Percentiles rank a stretch among this genome's conserved stretches.
phyloP scores from a whole-genome alignment of 2,888 invertebrate genomes.

The Eilema griseolum region DNA sequence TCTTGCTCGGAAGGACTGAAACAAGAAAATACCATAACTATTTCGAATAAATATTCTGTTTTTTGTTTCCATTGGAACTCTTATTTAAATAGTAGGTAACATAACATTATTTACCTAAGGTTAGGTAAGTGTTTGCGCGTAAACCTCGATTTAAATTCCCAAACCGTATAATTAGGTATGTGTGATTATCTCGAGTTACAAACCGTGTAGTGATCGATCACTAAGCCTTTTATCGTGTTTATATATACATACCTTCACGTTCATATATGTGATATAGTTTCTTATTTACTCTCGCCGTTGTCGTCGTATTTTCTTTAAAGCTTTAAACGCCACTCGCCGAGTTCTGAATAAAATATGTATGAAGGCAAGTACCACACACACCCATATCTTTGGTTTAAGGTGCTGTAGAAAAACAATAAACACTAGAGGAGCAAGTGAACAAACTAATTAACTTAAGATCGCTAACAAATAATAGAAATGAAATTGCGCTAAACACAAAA shows the following conservation, averaged over 20 bases:
- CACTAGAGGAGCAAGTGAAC: conserved; percentile 32
- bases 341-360: conserved; percentile 43
- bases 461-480: conserved; percentile 36
- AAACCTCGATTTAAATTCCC: conserved; percentile 32
- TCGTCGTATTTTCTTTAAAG: conserved; percentile 20
- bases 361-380: conserved; percentile 32
- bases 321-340: conserved; percentile 24
- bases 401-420: conserved; percentile 52
- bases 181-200: conserved; percentile 43
- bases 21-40: neutral
- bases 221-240: conserved; percentile 17
- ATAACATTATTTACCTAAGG: conserved; percentile 15
- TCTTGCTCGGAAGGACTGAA: neutral
- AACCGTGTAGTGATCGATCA: conserved; percentile 35
- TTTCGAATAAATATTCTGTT: neutral
- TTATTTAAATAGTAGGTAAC: neutral
- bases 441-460: conserved; percentile 50
- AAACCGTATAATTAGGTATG: conserved; percentile 34
- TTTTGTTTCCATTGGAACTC: neutral
- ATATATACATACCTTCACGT: neutral
- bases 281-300: conserved; percentile 20
- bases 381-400: conserved; percentile 42
- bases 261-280: neutral
- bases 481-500: conserved; percentile 48
- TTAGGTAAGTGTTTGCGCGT: conserved; percentile 24